phyloP scores from a whole-genome alignment of 2,888 invertebrate species.

The Eupithecia exiguata region DNA sequence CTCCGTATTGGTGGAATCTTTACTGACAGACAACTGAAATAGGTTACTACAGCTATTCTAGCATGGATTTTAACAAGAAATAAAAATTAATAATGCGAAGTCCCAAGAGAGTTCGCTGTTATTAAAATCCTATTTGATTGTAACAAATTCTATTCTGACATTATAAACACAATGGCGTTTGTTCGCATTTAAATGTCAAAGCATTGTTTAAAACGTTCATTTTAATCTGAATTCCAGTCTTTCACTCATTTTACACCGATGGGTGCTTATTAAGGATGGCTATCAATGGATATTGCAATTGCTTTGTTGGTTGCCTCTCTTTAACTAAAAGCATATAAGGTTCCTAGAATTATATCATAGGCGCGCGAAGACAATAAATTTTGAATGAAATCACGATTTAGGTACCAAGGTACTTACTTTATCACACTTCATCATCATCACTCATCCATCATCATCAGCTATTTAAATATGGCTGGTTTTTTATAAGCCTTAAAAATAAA shows the following conservation, averaged over 20 bases:
- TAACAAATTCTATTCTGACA: constrained; percentile 23
- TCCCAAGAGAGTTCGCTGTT: not conserved
- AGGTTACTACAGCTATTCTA: constrained; percentile 15
- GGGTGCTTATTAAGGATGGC: constrained; percentile 38
- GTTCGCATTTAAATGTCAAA: constrained; percentile 51
- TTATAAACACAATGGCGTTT: constrained; percentile 25
- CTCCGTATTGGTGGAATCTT: too few species aligned
- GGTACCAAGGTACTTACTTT: not conserved
- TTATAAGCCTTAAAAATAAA: too few species aligned
- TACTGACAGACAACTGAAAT: too few species aligned
- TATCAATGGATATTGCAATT: constrained; percentile 29
- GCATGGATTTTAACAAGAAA: not conserved
- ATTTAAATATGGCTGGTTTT: too few species aligned
- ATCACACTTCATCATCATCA: too few species aligned
- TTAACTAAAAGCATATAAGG: not conserved
- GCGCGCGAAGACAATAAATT: not conserved
- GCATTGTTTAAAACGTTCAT: constrained; percentile 58
- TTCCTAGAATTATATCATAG: not conserved
- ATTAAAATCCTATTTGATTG: constrained; percentile 11
- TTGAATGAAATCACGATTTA: not conserved
- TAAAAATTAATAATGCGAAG: not conserved
- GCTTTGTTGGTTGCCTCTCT: not conserved
- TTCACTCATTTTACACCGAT: constrained; percentile 66
- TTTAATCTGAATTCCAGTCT: constrained; percentile 67
- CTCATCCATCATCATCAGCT: too few species aligned